phyloP scores from a whole-genome alignment of 2,888 invertebrate genomes.

The Eupelmus urozonus region DNA sequence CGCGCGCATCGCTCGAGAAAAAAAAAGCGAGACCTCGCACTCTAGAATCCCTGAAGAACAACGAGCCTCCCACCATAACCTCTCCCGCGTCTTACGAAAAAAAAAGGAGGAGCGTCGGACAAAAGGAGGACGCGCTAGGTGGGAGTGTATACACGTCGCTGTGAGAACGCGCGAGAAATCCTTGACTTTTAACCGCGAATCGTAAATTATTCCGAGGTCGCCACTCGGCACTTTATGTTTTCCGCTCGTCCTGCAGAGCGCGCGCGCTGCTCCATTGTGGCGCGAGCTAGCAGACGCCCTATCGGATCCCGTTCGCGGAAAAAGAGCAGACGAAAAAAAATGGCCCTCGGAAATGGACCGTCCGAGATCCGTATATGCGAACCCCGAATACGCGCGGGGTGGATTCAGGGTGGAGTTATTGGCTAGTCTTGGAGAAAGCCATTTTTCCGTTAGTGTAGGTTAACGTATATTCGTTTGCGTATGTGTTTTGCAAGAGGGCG shows the following conservation, averaged over 20 bases:
- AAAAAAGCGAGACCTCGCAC: neutral
- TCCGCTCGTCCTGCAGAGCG: conserved; percentile 46
- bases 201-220: conserved; percentile 64
- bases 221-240: conserved; percentile 60
- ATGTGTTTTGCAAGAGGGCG: neutral
- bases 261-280: too few relatives aligned
- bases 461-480: neutral
- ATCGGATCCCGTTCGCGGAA: too few relatives aligned
- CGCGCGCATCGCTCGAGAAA: neutral
- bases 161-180: conserved; percentile 57
- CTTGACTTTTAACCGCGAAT: conserved; percentile 66
- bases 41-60: neutral
- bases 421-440: too few relatives aligned
- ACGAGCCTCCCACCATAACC: too few relatives aligned
- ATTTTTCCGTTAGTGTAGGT: too few relatives aligned
- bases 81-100: neutral
- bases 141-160: neutral
- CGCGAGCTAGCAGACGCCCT: too few relatives aligned
- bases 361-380: too few relatives aligned
- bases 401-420: too few relatives aligned
- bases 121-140: conserved; percentile 28
- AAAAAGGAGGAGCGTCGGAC: neutral
- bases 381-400: too few relatives aligned
- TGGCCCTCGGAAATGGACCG: conserved; percentile 37
- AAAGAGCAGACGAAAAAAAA: neutral